phyloP scores from a whole-genome alignment of 2,888 invertebrate genomes.

The Drepana falcataria region DNA sequence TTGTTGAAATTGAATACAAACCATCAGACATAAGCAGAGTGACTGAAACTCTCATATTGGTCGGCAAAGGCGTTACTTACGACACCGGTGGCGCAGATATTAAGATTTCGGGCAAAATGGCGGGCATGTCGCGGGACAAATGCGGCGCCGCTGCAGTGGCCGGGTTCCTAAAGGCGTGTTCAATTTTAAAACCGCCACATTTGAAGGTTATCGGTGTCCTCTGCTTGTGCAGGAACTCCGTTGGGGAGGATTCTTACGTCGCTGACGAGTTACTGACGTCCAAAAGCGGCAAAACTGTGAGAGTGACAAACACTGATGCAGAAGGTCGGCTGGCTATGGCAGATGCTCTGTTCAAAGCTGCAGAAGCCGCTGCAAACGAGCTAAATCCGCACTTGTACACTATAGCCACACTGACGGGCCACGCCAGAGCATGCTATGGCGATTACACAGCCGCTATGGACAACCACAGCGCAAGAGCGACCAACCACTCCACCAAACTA shows the following conservation, averaged over 20 bases:
- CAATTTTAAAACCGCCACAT: conserved; percentile 84
- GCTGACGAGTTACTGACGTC: conserved; percentile 91
- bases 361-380: conserved; percentile 78
- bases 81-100: conserved; percentile 89
- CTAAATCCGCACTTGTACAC: conserved; percentile 92
- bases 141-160: conserved; percentile 94
- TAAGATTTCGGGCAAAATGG: conserved; percentile 85
- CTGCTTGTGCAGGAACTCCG: conserved; percentile 90
- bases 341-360: conserved; percentile 81
- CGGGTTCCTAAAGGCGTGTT: conserved; percentile 89
- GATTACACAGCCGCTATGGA: conserved; percentile 85
- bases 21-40: conserved; percentile 68
- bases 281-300: conserved; percentile 86
- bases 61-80: conserved; percentile 93
- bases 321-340: conserved; percentile 95
- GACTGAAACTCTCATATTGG: conserved; percentile 85
- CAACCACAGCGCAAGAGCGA: conserved; percentile 82
- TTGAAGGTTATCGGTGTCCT: conserved; percentile 87
- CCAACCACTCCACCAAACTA: conserved; percentile 78
- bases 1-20: conserved; percentile 81
- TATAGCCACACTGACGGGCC: conserved; percentile 91
- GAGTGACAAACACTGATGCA: conserved; percentile 94
- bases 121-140: conserved; percentile 93
- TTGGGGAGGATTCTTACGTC: conserved; percentile 90
- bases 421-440: conserved; percentile 83